Base-by-base conservation (phyloP, 2,113 vertebrate genomes). In the Halichoerus grypus region DNA sequence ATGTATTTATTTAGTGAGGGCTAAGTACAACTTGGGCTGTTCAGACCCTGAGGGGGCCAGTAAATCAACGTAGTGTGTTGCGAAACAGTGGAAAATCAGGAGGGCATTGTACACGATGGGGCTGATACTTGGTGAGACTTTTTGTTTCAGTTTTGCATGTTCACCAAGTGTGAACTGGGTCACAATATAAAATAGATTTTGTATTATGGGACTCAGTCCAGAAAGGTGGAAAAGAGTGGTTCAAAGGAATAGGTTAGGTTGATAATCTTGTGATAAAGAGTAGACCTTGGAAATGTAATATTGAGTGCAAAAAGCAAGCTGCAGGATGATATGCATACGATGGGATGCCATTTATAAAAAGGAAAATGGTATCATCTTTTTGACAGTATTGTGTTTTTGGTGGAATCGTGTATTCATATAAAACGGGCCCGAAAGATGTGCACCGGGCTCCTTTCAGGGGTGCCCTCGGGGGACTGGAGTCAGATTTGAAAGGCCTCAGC, bases 61-160 rank as follows among this genome's bases (percentile, higher is more conserved):
- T 71, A 88, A 94, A 67, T 93, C 63, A 59, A 24, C 19, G 24
- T 77, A 31, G 85, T 42, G 42, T 63, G 1, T 39, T 82, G 49
- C n/a, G 82, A 86, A 33, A 39, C 49, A 46, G 7, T 11, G 74
- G 96, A 61, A 49, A 76, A 89, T n/a, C 51, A 26, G 1, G 15
- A 61, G 24, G 10, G 16, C 33, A 1, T 46, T 65, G 92, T 19
- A 12, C 22, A 16, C 18, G 31, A 28, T 76, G 67, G 61, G 18
- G 53, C 87, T 33, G 81, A 21, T 80, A 86, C 53, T 63, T 24
- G 95, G n/a, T 63, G 79, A 92, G 82, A 61, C 39, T 89, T 53
- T 53, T 82, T 51, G 61, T 90, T 97, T 97, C 69, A 42, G 55
- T 91, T 96, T 94, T 96, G 76, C 57, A 5, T 77, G 63, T 55